Conservation (phyloP, 2,797 vertebrate genomes). For the Tympanoctomys barrerae region DNA sequence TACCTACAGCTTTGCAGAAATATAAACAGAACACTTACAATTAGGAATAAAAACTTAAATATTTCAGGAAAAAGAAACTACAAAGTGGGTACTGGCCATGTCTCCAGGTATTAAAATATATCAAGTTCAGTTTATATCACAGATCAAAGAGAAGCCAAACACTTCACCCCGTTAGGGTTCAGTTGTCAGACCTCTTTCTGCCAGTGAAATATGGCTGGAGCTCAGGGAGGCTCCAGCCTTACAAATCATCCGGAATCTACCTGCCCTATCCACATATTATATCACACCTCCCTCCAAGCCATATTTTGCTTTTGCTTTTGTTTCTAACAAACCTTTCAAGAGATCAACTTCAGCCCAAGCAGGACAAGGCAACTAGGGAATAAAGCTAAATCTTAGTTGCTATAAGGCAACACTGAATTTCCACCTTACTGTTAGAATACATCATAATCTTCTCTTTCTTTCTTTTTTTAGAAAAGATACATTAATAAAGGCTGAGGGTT, state of each 20-base stretch:
- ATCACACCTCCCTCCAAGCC: neutral
- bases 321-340: constrained; percentile 28
- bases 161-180: neutral
- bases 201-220: neutral
- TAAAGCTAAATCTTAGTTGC: neutral
- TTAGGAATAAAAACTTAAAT: neutral
- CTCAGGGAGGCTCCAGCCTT: neutral
- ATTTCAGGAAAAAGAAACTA: neutral
- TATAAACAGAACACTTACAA: neutral
- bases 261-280: neutral
- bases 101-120: neutral
- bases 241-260: neutral
- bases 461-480: neutral
- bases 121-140: neutral
- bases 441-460: neutral
- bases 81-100: neutral
- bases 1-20: neutral
- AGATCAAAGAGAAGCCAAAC: neutral
- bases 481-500: constrained; percentile 18
- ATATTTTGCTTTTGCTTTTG: neutral
- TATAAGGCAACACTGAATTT: neutral
- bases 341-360: neutral
- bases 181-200: neutral
- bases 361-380: neutral
- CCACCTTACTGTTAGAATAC: constrained; percentile 7